These are phyloP conservation scores for Archegozetes longisetosus DNA, from an alignment of 1,140 invertebrate genomes.

Conservation along the genomic window DNA sequence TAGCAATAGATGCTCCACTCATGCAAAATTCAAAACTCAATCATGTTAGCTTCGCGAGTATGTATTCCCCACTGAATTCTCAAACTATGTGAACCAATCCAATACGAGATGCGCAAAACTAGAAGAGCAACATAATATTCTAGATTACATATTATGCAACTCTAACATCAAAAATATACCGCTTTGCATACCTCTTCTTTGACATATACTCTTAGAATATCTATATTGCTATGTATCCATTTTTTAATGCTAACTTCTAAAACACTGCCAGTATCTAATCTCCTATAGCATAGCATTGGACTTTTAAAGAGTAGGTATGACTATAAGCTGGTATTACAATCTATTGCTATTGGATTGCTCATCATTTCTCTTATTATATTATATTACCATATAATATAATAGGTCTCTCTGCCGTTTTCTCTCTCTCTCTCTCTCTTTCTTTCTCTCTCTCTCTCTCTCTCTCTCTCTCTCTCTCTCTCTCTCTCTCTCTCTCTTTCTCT, in stretches of 20 bases:
- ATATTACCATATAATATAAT: too few species aligned
- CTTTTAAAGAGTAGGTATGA: too few species aligned
- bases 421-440: not conserved
- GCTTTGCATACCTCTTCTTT: too few species aligned
- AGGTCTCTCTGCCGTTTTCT: too few species aligned
- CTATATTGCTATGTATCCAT: too few species aligned
- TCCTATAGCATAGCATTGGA: too few species aligned
- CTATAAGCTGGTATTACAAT: too few species aligned
- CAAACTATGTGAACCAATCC: not conserved
- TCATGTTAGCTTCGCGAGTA: not conserved
- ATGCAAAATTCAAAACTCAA: not conserved
- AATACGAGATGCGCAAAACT: not conserved
- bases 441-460: not conserved
- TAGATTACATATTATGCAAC: not conserved
- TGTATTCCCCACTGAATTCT: not conserved
- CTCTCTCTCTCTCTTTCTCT: not conserved
- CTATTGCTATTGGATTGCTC: too few species aligned
- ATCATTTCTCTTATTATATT: too few species aligned
- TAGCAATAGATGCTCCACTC: not conserved
- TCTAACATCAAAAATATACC: not conserved
- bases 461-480: not conserved
- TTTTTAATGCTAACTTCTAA: too few species aligned
- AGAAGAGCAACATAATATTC: not conserved
- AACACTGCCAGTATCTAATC: too few species aligned
- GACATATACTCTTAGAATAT: too few species aligned